A percentile compares a stretch with the other conserved stretches of the same genome.
These are phyloP conservation scores for Gymnogyps californianus DNA, from an alignment of 2,113 vertebrate species.

Conservation along the genomic window DNA sequence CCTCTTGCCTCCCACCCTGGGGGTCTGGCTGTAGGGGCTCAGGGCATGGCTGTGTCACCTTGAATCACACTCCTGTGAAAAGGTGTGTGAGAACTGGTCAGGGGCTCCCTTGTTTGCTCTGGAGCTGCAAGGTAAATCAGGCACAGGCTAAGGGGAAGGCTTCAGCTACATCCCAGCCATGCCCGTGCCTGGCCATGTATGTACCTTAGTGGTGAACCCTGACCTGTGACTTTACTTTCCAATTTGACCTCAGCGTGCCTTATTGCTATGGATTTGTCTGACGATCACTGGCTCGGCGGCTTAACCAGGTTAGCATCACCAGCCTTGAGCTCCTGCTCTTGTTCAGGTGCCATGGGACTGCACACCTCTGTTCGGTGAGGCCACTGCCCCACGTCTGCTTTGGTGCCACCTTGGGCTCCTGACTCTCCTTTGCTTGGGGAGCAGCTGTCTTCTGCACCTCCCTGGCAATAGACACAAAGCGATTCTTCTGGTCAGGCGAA, in stretches of 20 bases:
- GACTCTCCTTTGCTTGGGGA: background rate
- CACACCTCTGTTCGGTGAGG: background rate
- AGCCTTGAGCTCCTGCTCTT: background rate
- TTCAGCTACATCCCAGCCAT: background rate
- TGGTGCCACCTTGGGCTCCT: background rate
- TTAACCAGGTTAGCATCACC: background rate
- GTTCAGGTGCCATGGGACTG: background rate
- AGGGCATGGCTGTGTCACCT: background rate
- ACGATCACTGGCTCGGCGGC: background rate
- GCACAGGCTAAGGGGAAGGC: background rate
- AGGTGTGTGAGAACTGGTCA: background rate
- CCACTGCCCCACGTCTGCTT: background rate
- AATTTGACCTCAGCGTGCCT: background rate
- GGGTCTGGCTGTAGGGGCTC: background rate
- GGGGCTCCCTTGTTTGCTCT: background rate
- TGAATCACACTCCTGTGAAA: background rate
- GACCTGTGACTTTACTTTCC: background rate
- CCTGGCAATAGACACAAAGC: background rate
- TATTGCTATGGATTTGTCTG: background rate
- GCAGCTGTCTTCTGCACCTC: background rate
- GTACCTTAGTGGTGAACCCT: background rate
- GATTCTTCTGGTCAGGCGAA: background rate
- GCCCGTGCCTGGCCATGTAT: background rate
- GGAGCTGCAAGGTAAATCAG: background rate
- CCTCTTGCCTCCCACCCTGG: background rate